Evolutionary conservation across 2,888 invertebrate species (phyloP), one percentile per base, ranked within the genome.

Genomic region (Argyresthia goedartella): DNA sequence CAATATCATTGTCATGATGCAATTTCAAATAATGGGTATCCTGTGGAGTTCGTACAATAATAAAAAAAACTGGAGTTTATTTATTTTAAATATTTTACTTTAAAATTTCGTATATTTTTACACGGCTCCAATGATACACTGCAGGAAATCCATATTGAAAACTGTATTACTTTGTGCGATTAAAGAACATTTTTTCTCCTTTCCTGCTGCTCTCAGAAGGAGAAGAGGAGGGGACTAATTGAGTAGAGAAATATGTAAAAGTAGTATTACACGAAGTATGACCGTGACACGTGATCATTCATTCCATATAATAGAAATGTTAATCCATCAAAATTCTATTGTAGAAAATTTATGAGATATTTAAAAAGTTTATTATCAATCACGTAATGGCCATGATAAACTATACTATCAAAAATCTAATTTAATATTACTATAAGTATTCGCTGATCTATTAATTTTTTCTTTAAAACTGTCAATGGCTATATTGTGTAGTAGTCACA

Each of bases 1-100:
- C 85, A 84, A 85, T 81, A 71, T 77, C 86, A 86, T 86, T 86
- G 86, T 86, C 86, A 86, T 86, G 86, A 84, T 71, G 86, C 86
- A 85, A 85, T 73, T 60, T 59, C 25, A 44, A 44, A 33, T 62
- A 60, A 62, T 64, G 80, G 78, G 73, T 69, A 62, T 79, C 80
- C 79, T 39, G 3, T 8, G 39, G 39, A 9, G 39, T 39, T 39
- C 9, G n/a, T 8, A 39, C 4, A 3, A 3, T 39, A 4, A 8
- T 6, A 25, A 25, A 25, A 6, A 25, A 39, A 36, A 36, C 36
- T 36, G 7, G 36, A 36, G 7, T 36, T 36, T 36, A 36, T 8
- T 9, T 33, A 55, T 36, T 34, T 35, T 25, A 33, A 46, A 46
- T n/a, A 46, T 9, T 6, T 33, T 46, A 46, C 9, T 33, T 46